These are phyloP conservation scores for Liodrosophila aerea DNA, from an alignment of 2,888 invertebrate genomes.

Conservation along the genomic window DNA sequence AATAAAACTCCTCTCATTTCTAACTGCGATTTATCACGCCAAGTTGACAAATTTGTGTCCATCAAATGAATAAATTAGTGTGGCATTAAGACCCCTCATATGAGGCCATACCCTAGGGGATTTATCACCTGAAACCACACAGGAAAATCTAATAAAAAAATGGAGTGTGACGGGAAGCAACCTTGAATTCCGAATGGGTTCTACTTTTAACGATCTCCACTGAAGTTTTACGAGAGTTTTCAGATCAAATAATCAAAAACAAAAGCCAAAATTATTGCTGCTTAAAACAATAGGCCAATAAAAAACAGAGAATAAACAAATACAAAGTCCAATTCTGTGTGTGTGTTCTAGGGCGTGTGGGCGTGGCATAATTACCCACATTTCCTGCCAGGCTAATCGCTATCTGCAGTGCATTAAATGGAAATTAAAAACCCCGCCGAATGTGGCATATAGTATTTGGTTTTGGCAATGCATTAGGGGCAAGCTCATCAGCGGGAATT, in stretches of 20 bases:
- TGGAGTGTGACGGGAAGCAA: conserved; percentile 7
- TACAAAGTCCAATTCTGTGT: conserved; percentile 20
- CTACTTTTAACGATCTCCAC: conserved; percentile 27
- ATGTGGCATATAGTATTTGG: conserved; percentile 18
- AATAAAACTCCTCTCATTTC: no score
- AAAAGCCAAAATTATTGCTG: conserved; percentile 13
- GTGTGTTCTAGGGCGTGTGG: conserved; percentile 1
- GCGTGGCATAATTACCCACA: conserved; percentile 40
- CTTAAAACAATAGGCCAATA: conserved; percentile 34
- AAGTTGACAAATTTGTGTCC: no score
- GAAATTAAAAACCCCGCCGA: conserved; percentile 53
- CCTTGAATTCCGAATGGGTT: conserved; percentile 30
- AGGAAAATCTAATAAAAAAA: not conserved
- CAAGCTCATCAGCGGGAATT: conserved; percentile 26
- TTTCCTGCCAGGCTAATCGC: conserved; percentile 50
- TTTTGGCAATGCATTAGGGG: conserved; percentile 59
- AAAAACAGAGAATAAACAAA: conserved; percentile 19
- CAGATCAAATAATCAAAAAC: conserved; percentile 8
- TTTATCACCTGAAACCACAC: not conserved
- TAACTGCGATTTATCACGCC: no score
- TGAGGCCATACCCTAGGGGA: no score
- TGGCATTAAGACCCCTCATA: no score
- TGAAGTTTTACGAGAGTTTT: conserved; percentile 30
- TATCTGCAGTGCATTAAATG: conserved; percentile 49
- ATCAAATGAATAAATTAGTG: no score